These are phyloP conservation scores for Scylla paramamosain DNA, from an alignment of 1,140 invertebrate species.

Conservation along the genomic window DNA sequence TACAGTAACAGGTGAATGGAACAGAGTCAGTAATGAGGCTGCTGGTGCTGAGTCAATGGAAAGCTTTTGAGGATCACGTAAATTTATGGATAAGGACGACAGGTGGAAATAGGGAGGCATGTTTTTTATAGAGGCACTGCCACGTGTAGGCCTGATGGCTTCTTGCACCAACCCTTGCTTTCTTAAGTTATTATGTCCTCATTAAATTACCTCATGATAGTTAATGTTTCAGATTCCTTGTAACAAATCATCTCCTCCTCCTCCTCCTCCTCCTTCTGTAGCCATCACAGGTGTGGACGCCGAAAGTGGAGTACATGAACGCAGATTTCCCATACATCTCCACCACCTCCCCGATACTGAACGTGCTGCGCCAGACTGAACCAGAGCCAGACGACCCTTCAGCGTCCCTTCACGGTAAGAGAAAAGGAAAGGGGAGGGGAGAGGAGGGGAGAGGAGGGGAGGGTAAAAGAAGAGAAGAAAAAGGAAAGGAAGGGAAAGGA, in stretches of 20 bases:
- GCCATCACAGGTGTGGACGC: conserved; percentile 16
- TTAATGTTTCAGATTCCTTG: no score
- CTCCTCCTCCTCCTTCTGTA: neutral
- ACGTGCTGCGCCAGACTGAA: neutral
- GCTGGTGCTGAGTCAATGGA: no score
- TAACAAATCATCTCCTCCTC: neutral
- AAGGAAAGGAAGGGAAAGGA: neutral
- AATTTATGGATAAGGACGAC: no score
- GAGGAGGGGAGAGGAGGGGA: neutral
- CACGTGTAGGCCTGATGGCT: no score
- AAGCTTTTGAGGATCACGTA: no score
- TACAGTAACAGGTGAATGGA: no score
- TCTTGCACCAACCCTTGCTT: no score
- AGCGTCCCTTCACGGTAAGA: neutral
- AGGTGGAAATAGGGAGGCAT: no score
- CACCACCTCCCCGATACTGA: conserved; percentile 8
- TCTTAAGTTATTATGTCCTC: no score
- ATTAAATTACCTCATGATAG: no score
- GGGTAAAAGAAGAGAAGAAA: neutral
- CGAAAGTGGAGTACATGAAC: conserved; percentile 43
- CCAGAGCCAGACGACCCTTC: conserved; percentile 58
- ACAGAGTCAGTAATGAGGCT: no score
- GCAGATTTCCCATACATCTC: conserved; percentile 51
- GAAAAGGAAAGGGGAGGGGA: neutral
- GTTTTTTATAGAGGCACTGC: no score